These are phyloP conservation scores for cattle (Bos taurus) DNA, from an alignment of 2,113 vertebrate species.

Conservation along the genomic window DNA sequence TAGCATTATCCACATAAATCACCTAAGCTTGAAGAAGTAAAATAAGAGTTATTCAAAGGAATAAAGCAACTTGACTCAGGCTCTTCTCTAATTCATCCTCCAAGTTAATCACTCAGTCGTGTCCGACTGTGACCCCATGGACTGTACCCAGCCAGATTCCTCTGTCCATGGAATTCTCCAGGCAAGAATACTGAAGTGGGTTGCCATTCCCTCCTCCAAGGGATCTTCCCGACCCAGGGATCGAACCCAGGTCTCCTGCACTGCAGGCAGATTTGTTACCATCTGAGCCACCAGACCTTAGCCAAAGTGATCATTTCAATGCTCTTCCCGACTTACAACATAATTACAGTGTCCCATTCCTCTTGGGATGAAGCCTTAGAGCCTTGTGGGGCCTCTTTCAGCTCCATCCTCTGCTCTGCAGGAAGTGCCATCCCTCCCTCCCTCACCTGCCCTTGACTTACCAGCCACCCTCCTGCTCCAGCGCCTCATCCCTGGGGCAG, in stretches of 20 bases:
- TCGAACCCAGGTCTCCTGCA: neutral
- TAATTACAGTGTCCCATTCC: accelerated
- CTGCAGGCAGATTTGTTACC: neutral
- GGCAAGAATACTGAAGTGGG: neutral
- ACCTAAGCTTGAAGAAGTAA: neutral
- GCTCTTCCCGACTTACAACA: neutral
- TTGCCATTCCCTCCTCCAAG: neutral
- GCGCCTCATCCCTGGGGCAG: neutral
- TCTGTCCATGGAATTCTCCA: neutral
- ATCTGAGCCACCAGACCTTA: neutral
- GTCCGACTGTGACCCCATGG: neutral
- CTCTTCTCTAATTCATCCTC: neutral
- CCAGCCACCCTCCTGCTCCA: neutral
- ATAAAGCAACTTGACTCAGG: neutral
- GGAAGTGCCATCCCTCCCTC: neutral
- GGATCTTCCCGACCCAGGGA: neutral
- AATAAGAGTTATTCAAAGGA: neutral
- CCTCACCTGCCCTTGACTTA: neutral
- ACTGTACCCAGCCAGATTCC: neutral
- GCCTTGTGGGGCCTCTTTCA: neutral
- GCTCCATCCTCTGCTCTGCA: neutral
- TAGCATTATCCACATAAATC: neutral
- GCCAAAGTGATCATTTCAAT: neutral
- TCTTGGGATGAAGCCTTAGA: neutral
- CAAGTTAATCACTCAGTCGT: neutral